Base-by-base conservation (phyloP, 2,797 vertebrate species). In the Pyrocephalus nanus region DNA sequence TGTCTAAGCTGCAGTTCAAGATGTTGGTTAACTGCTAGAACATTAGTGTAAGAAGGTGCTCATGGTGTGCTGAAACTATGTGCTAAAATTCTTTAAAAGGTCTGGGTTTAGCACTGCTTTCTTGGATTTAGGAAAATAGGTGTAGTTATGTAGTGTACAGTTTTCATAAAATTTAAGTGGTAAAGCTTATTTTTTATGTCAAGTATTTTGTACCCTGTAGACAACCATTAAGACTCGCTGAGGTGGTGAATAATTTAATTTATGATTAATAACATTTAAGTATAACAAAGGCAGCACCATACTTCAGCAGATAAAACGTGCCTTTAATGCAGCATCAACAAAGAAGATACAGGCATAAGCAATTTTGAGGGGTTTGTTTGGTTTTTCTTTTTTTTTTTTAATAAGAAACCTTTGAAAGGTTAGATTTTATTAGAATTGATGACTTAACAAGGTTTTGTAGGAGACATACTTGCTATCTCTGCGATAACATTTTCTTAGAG, bases 231-330 rank as follows among this genome's bases (percentile, higher is more conserved):
- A 96, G 81, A 61, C 66, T 96, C 5, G 12, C 85, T 95, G 95
- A 95, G 93, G 74, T 96, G 70, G 36, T 93, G 90, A 97, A 95
- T 97, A 66, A 90, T 88, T 93, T 95, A 96, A 94, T 82, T 94
- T 77, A 91, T 96, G 95, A 96, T 98, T 96, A 97, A 96, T 97
- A 90, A 88, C 86, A 72, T 75, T 93, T 92, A 93, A 86, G 89
- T 94, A 48, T 70, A 73, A 81, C 81, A 80, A 90, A 74, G 53
- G 66, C n/a, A 80, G 47, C 34, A 79, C 50, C 61, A 54, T 93
- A 65, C 54, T 96, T 96, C 86, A 81, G 88, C 90, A 94, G 67
- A 94, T 96, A 96, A 96, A 94, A 96, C 94, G 90, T 95, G 71
- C 92, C 38, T 93, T 93, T 93, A 96, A 76, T 96, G 94, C 93